A percentile compares a stretch with the other conserved stretches of the same genome.
phyloP scores from a whole-genome alignment of 2,888 invertebrate species.

The Mimumesa dahlbomi region DNA sequence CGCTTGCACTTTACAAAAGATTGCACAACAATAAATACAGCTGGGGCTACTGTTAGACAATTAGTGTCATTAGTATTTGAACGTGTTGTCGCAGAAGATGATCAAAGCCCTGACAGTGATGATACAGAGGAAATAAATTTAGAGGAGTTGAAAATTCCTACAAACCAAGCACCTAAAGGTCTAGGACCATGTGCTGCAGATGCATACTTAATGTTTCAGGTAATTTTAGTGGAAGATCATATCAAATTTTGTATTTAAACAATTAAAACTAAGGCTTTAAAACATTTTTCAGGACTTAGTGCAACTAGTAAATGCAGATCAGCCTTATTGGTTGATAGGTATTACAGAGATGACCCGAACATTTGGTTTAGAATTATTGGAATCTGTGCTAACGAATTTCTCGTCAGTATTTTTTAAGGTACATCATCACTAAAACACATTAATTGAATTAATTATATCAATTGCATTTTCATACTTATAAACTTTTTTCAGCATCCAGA shows the following conservation, averaged over 20 bases:
- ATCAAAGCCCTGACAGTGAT: conserved; percentile 79
- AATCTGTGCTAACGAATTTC: conserved; percentile 94
- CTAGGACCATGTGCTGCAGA: conserved; percentile 94
- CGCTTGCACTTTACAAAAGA: conserved; percentile 98
- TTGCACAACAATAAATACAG: conserved; percentile 96
- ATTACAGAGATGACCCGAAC: conserved; percentile 98
- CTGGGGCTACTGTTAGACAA: conserved; percentile 98
- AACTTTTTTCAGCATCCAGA: conserved; percentile 89
- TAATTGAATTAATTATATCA: no score
- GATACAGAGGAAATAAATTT: conserved; percentile 83
- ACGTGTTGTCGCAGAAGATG: conserved; percentile 89
- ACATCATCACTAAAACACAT: no score
- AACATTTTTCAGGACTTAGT: conserved; percentile 90
- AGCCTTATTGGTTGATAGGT: conserved; percentile 96
- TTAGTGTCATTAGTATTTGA: conserved; percentile 96
- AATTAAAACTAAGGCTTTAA: background rate
- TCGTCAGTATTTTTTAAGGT: conserved; percentile 92
- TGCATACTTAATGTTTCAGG: conserved; percentile 96
- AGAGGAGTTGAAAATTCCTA: conserved; percentile 90
- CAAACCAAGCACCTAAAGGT: conserved; percentile 90
- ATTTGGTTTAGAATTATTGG: conserved; percentile 96
- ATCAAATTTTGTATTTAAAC: background rate
- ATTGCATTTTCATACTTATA: conserved; percentile 3
- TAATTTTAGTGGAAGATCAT: conserved; percentile 69
- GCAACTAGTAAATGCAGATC: conserved; percentile 97